These are phyloP conservation scores for Miltochrista miniata DNA, from an alignment of 2,888 invertebrate species.

Conservation along the genomic window DNA sequence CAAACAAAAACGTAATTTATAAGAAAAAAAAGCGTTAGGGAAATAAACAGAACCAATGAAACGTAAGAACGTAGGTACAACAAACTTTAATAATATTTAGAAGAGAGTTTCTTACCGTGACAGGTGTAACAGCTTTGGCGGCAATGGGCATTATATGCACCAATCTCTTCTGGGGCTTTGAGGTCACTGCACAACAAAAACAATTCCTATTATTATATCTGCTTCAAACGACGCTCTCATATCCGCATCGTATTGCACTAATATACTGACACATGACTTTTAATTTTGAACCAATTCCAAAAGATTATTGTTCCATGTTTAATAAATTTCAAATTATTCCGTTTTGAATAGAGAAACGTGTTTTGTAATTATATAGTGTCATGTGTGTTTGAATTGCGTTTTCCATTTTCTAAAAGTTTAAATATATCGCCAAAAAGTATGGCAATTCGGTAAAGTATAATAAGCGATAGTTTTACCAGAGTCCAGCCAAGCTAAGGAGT, in stretches of 20 bases:
- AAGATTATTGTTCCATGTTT: slow-evolving; percentile 43
- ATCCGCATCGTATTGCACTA: slow-evolving; percentile 3
- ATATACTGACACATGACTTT: slow-evolving; percentile 44
- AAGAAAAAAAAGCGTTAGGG: too few relatives aligned
- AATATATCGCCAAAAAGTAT: slow-evolving; percentile 23
- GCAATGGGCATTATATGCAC: slow-evolving; percentile 67
- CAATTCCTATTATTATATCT: slow-evolving; percentile 6
- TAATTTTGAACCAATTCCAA: slow-evolving; percentile 46
- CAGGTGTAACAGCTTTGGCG: slow-evolving; percentile 41
- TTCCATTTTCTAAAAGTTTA: slow-evolving; percentile 47
- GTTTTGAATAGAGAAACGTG: slow-evolving; percentile 55
- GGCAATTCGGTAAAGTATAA: background rate
- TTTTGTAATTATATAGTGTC: slow-evolving; percentile 41
- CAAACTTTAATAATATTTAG: background rate
- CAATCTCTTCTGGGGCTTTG: slow-evolving; percentile 62
- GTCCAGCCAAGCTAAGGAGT: background rate
- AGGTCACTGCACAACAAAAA: slow-evolving; percentile 39
- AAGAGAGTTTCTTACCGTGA: slow-evolving; percentile 47
- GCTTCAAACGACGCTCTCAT: background rate
- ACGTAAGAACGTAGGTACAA: background rate
- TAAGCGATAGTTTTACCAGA: background rate
- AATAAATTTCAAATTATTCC: slow-evolving; percentile 40
- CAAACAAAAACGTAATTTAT: too few relatives aligned
- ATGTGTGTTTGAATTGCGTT: slow-evolving; percentile 44
- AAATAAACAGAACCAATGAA: background rate